phyloP scores from a whole-genome alignment of 1,140 invertebrate genomes.

The Solenopsis fugax region DNA sequence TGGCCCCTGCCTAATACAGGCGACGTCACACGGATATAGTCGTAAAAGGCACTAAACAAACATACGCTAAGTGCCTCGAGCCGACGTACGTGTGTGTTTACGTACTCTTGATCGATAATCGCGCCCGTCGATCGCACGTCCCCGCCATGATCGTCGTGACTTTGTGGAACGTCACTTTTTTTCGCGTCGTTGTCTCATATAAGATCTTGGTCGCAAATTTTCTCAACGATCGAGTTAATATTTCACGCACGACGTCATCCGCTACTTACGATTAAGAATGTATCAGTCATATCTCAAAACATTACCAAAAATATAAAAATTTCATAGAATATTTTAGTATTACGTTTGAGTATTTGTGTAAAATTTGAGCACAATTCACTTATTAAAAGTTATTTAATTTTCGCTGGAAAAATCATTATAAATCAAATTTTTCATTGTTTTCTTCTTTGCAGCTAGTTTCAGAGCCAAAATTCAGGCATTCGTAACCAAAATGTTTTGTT shows the following conservation, averaged over 20 bases:
- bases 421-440: too few species aligned
- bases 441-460: too few species aligned
- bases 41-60: constrained; percentile 77
- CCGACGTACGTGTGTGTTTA: constrained; percentile 51
- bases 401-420: too few species aligned
- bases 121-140: constrained; percentile 54
- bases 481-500: too few species aligned
- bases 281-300: too few species aligned
- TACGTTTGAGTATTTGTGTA: too few species aligned
- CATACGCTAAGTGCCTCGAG: constrained; percentile 72
- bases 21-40: constrained; percentile 66
- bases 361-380: too few species aligned
- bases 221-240: constrained; percentile 15
- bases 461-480: too few species aligned
- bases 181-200: not conserved
- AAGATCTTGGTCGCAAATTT: constrained; percentile 28
- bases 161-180: constrained; percentile 23
- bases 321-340: too few species aligned
- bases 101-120: constrained; percentile 74
- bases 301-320: too few species aligned
- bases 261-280: not conserved
- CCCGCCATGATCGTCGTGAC: not conserved
- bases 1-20: constrained; percentile 69
- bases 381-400: too few species aligned
- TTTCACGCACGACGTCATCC: not conserved